Evolutionary conservation across 2,888 invertebrate genomes (phyloP).

Genomic region (Drosophila macrospina): DNA sequence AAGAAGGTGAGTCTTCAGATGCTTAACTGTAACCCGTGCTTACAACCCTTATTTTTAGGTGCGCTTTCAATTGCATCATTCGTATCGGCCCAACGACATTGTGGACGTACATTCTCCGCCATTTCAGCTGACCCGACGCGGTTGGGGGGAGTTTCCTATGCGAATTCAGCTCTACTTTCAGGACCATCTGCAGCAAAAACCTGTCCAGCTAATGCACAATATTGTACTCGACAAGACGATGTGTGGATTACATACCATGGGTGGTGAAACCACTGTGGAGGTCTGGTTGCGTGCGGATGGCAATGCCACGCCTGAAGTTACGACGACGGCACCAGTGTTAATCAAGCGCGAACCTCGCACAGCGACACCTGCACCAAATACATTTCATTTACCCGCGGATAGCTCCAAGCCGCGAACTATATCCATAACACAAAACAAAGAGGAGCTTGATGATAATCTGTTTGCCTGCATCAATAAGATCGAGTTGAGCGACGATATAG

Average conservation of each 20-base stretch:
- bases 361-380: not conserved
- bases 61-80: constrained; percentile 92
- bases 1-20: constrained; percentile 87
- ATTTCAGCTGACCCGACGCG: constrained; percentile 93
- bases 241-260: constrained; percentile 93
- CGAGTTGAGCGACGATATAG: constrained; percentile 81
- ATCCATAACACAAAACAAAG: constrained; percentile 71
- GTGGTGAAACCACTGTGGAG: constrained; percentile 92
- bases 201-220: constrained; percentile 92
- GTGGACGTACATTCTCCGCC: constrained; percentile 92
- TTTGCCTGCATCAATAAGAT: constrained; percentile 82
- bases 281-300: constrained; percentile 87
- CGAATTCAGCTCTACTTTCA: constrained; percentile 92
- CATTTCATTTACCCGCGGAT: not conserved
- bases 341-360: constrained; percentile 10
- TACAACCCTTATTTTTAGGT: constrained; percentile 46
- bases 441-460: constrained; percentile 81
- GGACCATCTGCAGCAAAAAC: constrained; percentile 90
- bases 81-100: constrained; percentile 94
- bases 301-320: not conserved
- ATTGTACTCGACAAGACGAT: constrained; percentile 92
- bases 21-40: rapidly evolving
- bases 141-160: constrained; percentile 97
- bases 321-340: not conserved
- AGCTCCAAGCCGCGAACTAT: constrained; percentile 61